Base-by-base conservation (phyloP, 2,888 invertebrate species). In the Mythimna albipuncta region DNA sequence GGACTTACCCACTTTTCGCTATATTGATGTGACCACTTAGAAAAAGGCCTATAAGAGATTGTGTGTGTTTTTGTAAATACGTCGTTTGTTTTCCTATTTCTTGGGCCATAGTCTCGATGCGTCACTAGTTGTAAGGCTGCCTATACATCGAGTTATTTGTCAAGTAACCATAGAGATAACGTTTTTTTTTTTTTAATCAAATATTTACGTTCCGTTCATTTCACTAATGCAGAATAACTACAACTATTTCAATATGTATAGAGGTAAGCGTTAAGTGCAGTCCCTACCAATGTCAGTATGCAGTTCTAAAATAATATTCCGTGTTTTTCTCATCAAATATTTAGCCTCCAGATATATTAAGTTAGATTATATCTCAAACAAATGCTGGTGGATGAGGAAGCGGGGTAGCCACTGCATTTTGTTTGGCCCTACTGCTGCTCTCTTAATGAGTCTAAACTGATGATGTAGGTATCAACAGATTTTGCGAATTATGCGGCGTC, bases 41-140 rank as follows among this genome's bases (percentile, higher is more conserved):
- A 57, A 38, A 47, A 57, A 38, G 6, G 10, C 35, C 2, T 66
- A 38, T 68, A 19, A 26, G 44, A 9, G 19, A 44, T 21, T 55
- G 47, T 55, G 13, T 70, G 26, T 16, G 7, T 26, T n/a, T 57
- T 5, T 41, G 11, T 72, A 72, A 58, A 72, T 72, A 58, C 6
- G 4, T 59, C 4, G 26, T 26, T 1, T 44, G 16, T 26, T 38
- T 69, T 7, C 11, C 16, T 41, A 32, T 26, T 67, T 13, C 16
- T 54, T 69, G 41, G 11, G 16, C 16, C 21, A 67, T 9, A 38
- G 38, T 11, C 19, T 68, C 38, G 26, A 69, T 38, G 38, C 7
- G 9, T 2, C 9, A 21, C 21, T 54, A 11, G 54, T 5, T 54
- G 21, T 54, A 21, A 21, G 10, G 16, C 38, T 59, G 38, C 11